Evolutionary conservation across 1,140 invertebrate species (phyloP), one percentile per base, ranked within the genome.

Genomic region (Campoletis sonorensis): DNA sequence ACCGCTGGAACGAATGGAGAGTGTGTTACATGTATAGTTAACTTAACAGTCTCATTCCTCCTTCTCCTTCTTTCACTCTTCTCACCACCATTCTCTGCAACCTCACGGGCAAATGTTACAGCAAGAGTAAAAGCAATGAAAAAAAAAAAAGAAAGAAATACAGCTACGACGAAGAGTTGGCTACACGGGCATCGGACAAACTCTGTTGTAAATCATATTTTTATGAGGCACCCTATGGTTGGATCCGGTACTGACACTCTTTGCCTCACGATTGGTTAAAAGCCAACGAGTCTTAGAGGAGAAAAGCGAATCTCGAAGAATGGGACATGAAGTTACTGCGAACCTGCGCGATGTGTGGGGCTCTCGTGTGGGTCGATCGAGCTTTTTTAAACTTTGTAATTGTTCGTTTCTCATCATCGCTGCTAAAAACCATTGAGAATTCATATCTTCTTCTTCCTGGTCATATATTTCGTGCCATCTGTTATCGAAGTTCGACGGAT

Each of bases 151-250:
- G 70, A 26, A 37, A 10, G 51, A 68, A 45, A 83, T 79, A 71
- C 80, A 81, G 37, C 76, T 45, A 61, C 71, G 37, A 61, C 18
- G 79, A 80, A 70, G 76, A 79, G 58, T 27, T 81, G 23, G 21
- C 21, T 26, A 11, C 23, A 64, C 77, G 85, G 79, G 80, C 71
- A 67, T 84, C 51, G 78, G 71, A 27, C 73, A 64, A 77, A 77
- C 76, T 78, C 33, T 84, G 86, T 83, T 86, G 84, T 90, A 90
- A 89, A 89, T 90, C 86, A 89, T 87, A 85, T 67, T 89, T 90
- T 90, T 90, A 89, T 79, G 88, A 88, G 87, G 83, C 87, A 88
- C 83, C 83, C 83, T 85, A 88, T 82, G 85, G 87, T 79, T 85
- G 79, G 86, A 86, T 88, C 84, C 58, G 61, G 76, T 49, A 78